Conservation (phyloP, 2,113 vertebrate genomes). For the Anoura caudifer region DNA sequence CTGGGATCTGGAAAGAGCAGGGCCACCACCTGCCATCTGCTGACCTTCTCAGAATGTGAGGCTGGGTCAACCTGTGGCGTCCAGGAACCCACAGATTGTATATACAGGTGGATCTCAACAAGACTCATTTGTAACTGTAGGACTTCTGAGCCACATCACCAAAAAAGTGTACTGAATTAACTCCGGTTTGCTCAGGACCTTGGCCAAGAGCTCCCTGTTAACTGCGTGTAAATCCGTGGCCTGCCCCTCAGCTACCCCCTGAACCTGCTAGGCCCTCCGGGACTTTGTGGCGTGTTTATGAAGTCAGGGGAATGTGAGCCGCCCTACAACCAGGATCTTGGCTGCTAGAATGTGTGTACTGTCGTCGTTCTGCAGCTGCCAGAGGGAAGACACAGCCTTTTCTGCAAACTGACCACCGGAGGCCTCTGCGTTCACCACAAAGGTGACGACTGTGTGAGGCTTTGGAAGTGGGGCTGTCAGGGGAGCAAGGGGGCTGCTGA, state of each 20-base stretch:
- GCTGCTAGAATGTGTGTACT: neutral
- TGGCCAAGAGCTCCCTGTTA: neutral
- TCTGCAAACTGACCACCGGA: neutral
- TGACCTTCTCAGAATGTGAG: neutral
- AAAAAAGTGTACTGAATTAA: neutral
- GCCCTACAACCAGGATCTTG: neutral
- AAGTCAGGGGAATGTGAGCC: neutral
- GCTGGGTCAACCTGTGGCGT: neutral
- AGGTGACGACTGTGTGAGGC: neutral
- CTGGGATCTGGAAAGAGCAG: neutral
- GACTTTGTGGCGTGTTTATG: neutral
- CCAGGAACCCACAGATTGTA: neutral
- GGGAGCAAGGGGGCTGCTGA: neutral
- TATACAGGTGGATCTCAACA: neutral
- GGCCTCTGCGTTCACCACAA: neutral
- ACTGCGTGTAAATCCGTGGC: neutral
- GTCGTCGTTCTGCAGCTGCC: neutral
- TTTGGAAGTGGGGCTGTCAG: neutral
- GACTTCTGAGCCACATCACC: neutral
- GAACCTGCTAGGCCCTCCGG: neutral
- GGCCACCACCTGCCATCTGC: neutral
- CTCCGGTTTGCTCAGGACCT: neutral
- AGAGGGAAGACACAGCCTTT: neutral
- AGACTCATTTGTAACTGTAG: neutral
- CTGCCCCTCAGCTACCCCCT: neutral